Base-by-base conservation (phyloP, 1,140 invertebrate genomes). In the Medauroidea extradentata region DNA sequence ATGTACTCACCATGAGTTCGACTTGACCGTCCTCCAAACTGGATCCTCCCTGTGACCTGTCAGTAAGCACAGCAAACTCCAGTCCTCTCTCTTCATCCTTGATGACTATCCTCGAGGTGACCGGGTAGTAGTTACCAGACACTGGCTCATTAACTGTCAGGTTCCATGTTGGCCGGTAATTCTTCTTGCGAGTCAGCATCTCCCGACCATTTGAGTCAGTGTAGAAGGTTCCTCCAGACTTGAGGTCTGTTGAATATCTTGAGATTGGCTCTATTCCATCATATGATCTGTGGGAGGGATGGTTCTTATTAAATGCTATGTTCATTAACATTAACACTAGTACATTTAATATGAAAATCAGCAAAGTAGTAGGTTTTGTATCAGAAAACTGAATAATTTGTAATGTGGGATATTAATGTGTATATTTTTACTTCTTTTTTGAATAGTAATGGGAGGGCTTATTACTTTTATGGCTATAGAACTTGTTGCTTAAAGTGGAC, bases 101-200 rank as follows among this genome's bases (percentile, higher is more conserved):
- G 0, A 94, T 72, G 1, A 82, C 78, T 21, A 98, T 94, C 57
- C 89, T 83, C 4, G 88, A 88, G n/a, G 92, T 95, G 0, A 98
- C 82, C 0, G 96, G 96, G 73, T 94, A 98, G 74, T 96, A 98
- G 74, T 99, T 98, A 1, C 87, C 90, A 38, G 92, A 76, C 1
- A 93, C 75, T 19, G 79, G 78, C 71, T 87, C 85, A 21, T 76
- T 76, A 51, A 80, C 78, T 0, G 68, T 49, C 49, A 79, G 68
- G 50, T 43, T 24, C 86, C 85, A 98, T 2, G 88, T 88, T 4
- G 89, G 85, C 23, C 94, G 74, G 53, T 82, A 82, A 69, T 97
- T 82, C 42, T 85, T 72, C 56, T 79, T 75, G 50, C 95, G 79
- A 60, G 71, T 60, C 16, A 87, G 71, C 61, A 85, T 78, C 71